Base-by-base conservation (phyloP, 2,113 vertebrate genomes). In the Diadophis punctatus region DNA sequence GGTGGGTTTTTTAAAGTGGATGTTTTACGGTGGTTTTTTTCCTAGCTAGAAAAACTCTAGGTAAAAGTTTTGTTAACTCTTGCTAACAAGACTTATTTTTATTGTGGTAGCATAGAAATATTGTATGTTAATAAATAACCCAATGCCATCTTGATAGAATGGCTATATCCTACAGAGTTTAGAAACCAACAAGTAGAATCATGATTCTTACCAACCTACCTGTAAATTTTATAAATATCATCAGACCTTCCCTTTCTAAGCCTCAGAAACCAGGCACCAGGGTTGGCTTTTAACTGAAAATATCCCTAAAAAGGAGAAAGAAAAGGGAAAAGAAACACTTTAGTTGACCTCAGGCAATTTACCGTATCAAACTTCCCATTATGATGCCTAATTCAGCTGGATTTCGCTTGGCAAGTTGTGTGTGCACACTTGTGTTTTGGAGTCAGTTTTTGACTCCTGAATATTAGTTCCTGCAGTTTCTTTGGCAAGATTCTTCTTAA, bases 221-320 rank as follows among this genome's bases (percentile, higher is more conserved):
- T 99, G 97, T 99, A 99, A 95, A 99, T 99, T 95, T 98, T 99
- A 93, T 99, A 99, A 96, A 99, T 99, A 46, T 99, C 99, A 90
- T 99, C 99, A 11, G 99, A 99, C 91, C 99, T 98, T 85, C 99
- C 99, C 95, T 99, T 99, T 92, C 99, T 98, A 74, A 99, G 97
- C 93, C 98, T 98, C 80, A 99, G 97, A 92, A 98, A 97, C 99
- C 99, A 99, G 18, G 99, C 98, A 86, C 99, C 99, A 22, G 99
- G 99, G 95, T 99, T 99, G 43, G 99, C 99, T 97, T 99, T 99
- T 95, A 99, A 97, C 93, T 99, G 99, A 95, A 99, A 99, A 95
- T 99, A 99, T 49, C 99, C 99, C 99, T 99, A 91, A 88, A 49
- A 95, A 94, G 46, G 2, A 22, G 80, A 53, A 96, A 93, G 12